Percentiles rank a stretch among this genome's conserved stretches.
These are phyloP conservation scores for Lepus europaeus DNA, from an alignment of 2,113 vertebrate genomes.

Conservation along the genomic window DNA sequence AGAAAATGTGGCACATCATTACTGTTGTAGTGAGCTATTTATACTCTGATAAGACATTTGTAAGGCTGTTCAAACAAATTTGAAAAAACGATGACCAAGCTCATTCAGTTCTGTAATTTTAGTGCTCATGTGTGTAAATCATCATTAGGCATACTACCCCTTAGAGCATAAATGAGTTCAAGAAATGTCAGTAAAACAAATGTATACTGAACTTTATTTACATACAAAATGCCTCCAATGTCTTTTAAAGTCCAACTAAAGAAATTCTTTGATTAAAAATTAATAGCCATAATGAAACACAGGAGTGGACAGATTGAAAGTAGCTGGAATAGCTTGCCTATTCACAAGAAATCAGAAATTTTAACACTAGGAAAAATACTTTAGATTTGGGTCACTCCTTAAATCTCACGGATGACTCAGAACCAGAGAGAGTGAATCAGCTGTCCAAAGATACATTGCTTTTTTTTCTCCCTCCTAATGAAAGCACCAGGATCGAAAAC, in stretches of 20 bases:
- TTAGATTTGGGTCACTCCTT: conserved; percentile 47
- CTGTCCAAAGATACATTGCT: not conserved
- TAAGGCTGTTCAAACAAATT: conserved; percentile 20
- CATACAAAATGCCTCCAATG: not conserved
- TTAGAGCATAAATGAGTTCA: not conserved
- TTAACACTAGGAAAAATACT: conserved; percentile 42
- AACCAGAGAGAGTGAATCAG: conserved; percentile 7
- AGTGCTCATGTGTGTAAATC: not conserved
- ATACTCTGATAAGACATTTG: conserved; percentile 25
- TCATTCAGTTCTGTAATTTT: conserved; percentile 6
- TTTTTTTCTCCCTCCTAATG: not conserved
- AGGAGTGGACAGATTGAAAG: conserved; percentile 8
- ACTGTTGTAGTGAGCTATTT: conserved; percentile 6
- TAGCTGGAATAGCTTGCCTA: not conserved
- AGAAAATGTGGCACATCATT: not conserved
- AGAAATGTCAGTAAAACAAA: conserved; percentile 36
- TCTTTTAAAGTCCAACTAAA: conserved; percentile 38
- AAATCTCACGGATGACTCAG: conserved; percentile 19
- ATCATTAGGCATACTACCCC: not conserved
- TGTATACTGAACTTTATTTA: not conserved
- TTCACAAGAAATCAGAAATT: not conserved
- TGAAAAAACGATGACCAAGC: not conserved
- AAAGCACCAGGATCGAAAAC: not conserved
- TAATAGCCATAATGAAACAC: conserved; percentile 20
- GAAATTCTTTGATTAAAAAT: conserved; percentile 14